Percentiles rank a stretch among this genome's conserved stretches.
Evolutionary conservation across 2,113 vertebrate species (phyloP).

Genomic region (Macquaria australasica): DNA sequence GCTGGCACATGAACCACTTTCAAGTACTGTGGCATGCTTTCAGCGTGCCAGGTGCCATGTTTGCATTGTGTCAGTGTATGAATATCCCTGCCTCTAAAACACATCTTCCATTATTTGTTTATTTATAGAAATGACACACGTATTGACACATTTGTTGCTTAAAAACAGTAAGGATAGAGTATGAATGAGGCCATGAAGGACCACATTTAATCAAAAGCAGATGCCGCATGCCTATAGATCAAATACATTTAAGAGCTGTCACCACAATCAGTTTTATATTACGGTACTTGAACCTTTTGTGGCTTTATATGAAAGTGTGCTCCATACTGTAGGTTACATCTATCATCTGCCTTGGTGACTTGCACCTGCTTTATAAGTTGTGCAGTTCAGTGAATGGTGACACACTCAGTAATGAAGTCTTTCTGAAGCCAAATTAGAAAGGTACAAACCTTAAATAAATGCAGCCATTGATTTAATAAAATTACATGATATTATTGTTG

Average conservation of each 20-base stretch:
- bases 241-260: constrained; percentile 27
- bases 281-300: constrained; percentile 23
- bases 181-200: not conserved
- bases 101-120: not conserved
- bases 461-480: constrained; percentile 22
- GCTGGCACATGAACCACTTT: constrained; percentile 5
- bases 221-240: constrained; percentile 19
- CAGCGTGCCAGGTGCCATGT: not conserved
- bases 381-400: constrained; percentile 22
- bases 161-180: not conserved
- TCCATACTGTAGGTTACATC: not conserved
- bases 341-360: not conserved
- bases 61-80: not conserved
- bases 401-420: constrained; percentile 9
- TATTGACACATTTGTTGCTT: constrained; percentile 1
- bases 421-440: constrained; percentile 29
- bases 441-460: constrained; percentile 9
- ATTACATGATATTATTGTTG: constrained; percentile 8
- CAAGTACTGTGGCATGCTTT: not conserved
- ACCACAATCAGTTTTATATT: constrained; percentile 12
- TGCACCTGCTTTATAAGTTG: constrained; percentile 29
- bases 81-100: not conserved
- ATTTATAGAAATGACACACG: not conserved
- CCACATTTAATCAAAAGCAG: constrained; percentile 22
- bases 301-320: constrained; percentile 12